Base-by-base conservation (phyloP, 2,797 vertebrate genomes). In the Mallotus villosus region DNA sequence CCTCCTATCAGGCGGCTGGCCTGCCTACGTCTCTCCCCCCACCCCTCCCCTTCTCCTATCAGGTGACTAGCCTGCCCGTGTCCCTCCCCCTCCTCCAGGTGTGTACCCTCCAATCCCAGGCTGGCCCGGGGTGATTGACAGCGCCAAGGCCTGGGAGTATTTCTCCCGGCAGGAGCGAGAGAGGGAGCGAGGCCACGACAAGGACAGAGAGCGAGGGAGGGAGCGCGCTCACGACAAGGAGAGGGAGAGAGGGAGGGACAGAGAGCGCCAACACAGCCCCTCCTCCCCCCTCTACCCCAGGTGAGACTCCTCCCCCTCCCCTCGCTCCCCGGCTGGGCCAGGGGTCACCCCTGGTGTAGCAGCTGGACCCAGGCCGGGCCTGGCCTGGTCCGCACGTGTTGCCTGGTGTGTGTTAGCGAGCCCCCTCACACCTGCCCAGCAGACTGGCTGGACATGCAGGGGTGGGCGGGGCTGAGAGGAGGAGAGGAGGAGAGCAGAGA, bases 111-210 rank as follows among this genome's bases (percentile, higher is more conserved):
- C 78, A 70, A 72, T 76, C 63, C 53, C 64, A 58, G 67, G 73
- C 27, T 86, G 74, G 55, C n/a, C 79, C 3, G 46, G 68, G 61
- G 16, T 78, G 63, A 72, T 64, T 11, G 77, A 85, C 53, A 29
- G 58, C 17, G 59, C 73, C 74, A 87, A 82, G 57, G 69, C 72
- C n/a, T 81, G 78, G 87, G 81, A 87, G 71, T 29, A 72, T 73
- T 74, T 68, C 73, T 29, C 69, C 63, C 61, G 63, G 5, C 74
- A 82, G 67, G 77, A 83, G 63, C 78, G 72, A 34, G 78, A 80
- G 68, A 65, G 74, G 6, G 79, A 76, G 16, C 34, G 29, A 32
- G 32, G 32, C 32, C 32, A 32, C 25, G 77, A 81, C 63, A 83
- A 73, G 32, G 71, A 74, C 9, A 80, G 78, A 74, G 70, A 64